Conservation (phyloP, 2,113 vertebrate species). For the Catharus bicknelli region DNA sequence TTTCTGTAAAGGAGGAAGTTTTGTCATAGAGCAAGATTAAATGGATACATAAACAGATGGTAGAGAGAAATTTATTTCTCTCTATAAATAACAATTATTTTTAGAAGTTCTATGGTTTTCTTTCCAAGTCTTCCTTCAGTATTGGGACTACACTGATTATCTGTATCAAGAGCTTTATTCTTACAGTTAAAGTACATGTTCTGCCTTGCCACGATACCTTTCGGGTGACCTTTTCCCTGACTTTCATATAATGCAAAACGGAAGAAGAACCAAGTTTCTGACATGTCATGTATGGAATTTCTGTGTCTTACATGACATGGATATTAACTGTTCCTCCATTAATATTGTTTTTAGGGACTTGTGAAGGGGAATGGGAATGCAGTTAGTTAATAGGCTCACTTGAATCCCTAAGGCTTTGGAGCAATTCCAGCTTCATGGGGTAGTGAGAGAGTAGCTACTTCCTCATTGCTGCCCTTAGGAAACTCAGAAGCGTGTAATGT, state of each 20-base stretch:
- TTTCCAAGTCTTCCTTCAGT: not conserved
- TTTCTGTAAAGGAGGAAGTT: not conserved
- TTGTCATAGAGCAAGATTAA: not conserved
- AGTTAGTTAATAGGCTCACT: not conserved
- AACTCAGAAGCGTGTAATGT: not conserved
- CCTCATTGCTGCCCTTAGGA: constrained; percentile 27
- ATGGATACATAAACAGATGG: not conserved
- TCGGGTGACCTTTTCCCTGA: not conserved
- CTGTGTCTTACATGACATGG: not conserved
- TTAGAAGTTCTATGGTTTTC: not conserved
- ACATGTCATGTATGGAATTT: not conserved
- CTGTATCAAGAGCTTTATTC: fast-evolving
- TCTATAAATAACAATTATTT: not conserved
- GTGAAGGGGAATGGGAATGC: not conserved
- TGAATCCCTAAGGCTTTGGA: constrained; percentile 2
- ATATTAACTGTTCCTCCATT: not conserved
- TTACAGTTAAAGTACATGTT: not conserved
- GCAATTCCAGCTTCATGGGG: not conserved
- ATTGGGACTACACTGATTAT: not conserved
- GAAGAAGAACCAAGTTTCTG: not conserved
- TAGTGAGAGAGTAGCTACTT: constrained; percentile 12
- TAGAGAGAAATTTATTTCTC: not conserved
- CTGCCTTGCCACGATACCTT: not conserved
- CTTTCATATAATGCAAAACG: not conserved
- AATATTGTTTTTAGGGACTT: not conserved